phyloP scores from a whole-genome alignment of 2,113 vertebrate genomes.

The Myiozetetes cayanensis region DNA sequence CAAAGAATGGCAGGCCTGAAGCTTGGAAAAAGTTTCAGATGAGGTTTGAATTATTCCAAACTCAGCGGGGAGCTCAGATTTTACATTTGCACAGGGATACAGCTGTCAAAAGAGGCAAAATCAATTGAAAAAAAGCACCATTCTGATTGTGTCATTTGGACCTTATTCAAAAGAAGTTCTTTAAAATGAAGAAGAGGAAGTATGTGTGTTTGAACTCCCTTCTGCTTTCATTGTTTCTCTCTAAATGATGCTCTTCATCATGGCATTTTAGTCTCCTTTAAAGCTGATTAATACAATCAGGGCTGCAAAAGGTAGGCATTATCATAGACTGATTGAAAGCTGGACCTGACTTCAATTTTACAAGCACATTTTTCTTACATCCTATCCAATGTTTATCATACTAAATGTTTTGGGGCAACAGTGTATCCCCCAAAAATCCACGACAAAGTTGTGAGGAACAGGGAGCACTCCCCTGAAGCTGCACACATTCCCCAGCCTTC shows the following conservation, averaged over 20 bases:
- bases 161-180: neutral
- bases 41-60: conserved; percentile 54
- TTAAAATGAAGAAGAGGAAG: neutral
- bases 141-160: conserved; percentile 11
- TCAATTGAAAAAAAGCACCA: neutral
- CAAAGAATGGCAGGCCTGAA: conserved; percentile 21
- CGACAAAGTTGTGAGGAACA: rapidly evolving
- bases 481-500: neutral
- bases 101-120: conserved; percentile 37
- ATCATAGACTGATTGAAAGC: neutral
- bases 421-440: neutral
- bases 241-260: neutral
- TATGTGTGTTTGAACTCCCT: neutral
- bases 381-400: neutral
- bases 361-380: neutral
- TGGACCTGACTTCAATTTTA: neutral
- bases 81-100: neutral
- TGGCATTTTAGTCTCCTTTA: neutral
- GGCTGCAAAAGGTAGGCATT: neutral
- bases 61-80: conserved; percentile 31
- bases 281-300: neutral
- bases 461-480: rapidly evolving
- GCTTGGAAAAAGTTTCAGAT: conserved; percentile 25
- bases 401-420: neutral
- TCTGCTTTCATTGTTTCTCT: neutral